Percentiles rank a stretch among this genome's conserved stretches.
These are phyloP conservation scores for Halocynthia aurantium DNA, from an alignment of 23 tunicate species.

Conservation along the genomic window DNA sequence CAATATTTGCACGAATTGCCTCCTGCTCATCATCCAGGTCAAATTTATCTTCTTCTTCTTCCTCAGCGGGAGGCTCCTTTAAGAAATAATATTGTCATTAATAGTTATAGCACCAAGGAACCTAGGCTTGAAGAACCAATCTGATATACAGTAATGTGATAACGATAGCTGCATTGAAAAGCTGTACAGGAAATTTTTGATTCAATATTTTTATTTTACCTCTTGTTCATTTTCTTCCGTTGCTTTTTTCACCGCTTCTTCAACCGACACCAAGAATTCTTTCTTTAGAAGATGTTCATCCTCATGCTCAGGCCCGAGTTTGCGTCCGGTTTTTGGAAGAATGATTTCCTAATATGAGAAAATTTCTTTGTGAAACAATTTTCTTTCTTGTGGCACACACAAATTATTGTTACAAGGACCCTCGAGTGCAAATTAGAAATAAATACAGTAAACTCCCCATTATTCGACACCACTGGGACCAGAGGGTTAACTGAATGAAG, in stretches of 20 bases:
- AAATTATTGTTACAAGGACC: no score
- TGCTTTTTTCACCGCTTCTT: conserved; percentile 71
- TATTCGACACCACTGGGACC: no score
- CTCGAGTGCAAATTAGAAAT: not conserved
- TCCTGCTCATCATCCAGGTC: conserved; percentile 75
- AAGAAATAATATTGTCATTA: not conserved
- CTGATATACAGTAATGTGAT: no score
- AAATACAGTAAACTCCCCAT: not conserved
- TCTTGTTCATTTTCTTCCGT: conserved; percentile 13
- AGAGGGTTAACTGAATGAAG: no score
- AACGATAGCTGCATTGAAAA: no score
- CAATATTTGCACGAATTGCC: conserved; percentile 66
- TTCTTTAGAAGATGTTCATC: conserved; percentile 59
- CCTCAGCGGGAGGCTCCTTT: conserved; percentile 27
- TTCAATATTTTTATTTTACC: not conserved
- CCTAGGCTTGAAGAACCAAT: no score
- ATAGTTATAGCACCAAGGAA: not conserved
- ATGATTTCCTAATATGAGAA: conserved; percentile 59
- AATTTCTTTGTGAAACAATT: not conserved
- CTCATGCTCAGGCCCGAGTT: conserved; percentile 90
- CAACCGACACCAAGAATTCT: conserved; percentile 59
- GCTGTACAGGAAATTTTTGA: not conserved
- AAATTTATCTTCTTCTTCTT: conserved; percentile 74
- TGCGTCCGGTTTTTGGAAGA: conserved; percentile 61
- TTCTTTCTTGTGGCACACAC: no score